Evolutionary conservation across 2,888 invertebrate species (phyloP), one percentile per base, ranked within the genome.

Genomic region (Nemotelus nigrinus): DNA sequence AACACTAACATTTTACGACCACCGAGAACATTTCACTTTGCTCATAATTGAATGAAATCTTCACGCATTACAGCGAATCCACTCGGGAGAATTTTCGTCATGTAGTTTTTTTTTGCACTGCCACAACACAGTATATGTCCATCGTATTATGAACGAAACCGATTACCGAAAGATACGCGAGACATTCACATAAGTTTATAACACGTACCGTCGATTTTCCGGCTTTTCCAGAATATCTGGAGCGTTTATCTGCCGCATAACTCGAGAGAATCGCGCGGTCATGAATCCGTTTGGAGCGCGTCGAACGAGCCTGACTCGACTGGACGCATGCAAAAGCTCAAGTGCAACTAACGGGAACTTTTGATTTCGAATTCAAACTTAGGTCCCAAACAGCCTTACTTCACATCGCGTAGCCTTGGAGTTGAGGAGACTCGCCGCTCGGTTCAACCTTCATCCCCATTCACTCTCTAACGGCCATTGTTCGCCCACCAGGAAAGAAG

Each of bases 271-370:
- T 41, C 6, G 53, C 3, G 68, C 64, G 53, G 6, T 41, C 41
- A n/a, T 3, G 50, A 65, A 44, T 65, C 65, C 47, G 6, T 3
- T 47, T n/a, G 48, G 25, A 45, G 39, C 39, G 41, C 39, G 4
- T 58, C 25, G 48, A 50, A 39, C 2, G 43, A 55, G 8, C 70
- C 65, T 76, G 70, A 77, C 67, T 58, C 77, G 72, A 76, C 77
- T 76, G 72, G 78, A 60, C 76, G 83, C 83, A 84, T 83, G 84
- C 83, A 85, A 84, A 85, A 85, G 86, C 85, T 85, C 84, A 86
- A 86, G 82, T 84, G 84, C 84, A 86, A 86, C 86, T 86, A 84
- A 85, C 72, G 47, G 7, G 45, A 77, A 68, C 76, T 77, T 79
- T 76, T 77, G 77, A 74, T 79, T 79, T 78, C 74, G 63, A 77